Evolutionary conservation across 1,140 invertebrate genomes (phyloP).

Genomic region (Bursaphelenchus mucronatus): DNA sequence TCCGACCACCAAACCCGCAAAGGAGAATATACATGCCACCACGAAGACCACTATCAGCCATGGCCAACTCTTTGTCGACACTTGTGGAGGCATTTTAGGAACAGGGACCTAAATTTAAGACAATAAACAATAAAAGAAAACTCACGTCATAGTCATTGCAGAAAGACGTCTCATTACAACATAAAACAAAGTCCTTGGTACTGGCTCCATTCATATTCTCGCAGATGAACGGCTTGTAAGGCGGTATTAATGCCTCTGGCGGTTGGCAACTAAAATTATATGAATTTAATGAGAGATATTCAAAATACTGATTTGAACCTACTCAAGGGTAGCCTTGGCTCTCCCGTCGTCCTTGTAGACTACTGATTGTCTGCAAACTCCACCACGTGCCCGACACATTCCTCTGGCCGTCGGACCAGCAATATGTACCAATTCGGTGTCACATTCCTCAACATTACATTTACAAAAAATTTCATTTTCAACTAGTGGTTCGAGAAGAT

Average conservation of each 20-base stretch:
- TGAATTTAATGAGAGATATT: neutral
- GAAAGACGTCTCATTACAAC: conserved; percentile 35
- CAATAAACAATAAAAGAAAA: conserved; percentile 20
- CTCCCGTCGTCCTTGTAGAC: neutral
- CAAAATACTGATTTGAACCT: conserved; percentile 6
- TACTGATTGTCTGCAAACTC: conserved; percentile 29
- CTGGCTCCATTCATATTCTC: conserved; percentile 22
- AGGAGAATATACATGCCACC: conserved; percentile 38
- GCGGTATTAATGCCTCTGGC: conserved; percentile 30
- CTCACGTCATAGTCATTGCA: conserved; percentile 41
- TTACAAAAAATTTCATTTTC: conserved; percentile 27
- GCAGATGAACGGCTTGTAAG: conserved; percentile 41
- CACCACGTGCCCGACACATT: conserved; percentile 25
- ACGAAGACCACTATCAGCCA: conserved; percentile 37
- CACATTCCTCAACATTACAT: conserved; percentile 22
- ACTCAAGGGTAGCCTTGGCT: conserved; percentile 5
- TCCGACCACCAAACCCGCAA: conserved; percentile 37
- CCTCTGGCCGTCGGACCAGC: conserved; percentile 15
- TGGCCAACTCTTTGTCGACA: conserved; percentile 12
- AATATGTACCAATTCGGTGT: conserved; percentile 26
- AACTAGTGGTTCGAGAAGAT: conserved; percentile 10
- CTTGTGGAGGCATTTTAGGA: neutral
- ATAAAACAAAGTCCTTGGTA: conserved; percentile 20
- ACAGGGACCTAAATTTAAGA: conserved; percentile 17
- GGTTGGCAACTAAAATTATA: conserved; percentile 14